Conservation (phyloP, 2,797 vertebrate genomes). For the Aplochiton taeniatus region DNA sequence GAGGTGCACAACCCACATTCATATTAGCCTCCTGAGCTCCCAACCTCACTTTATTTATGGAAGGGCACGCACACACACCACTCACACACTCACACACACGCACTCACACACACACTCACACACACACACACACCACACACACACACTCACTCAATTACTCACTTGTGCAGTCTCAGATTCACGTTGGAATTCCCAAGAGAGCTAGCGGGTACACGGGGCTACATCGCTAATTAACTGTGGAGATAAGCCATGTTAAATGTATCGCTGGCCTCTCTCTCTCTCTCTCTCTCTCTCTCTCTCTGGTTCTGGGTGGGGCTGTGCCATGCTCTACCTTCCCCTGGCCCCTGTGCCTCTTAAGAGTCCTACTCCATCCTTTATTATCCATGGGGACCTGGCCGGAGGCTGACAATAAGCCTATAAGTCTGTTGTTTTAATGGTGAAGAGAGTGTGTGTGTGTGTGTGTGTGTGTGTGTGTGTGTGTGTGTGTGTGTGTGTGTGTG, state of each 20-base stretch:
- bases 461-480: not conserved
- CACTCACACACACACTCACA: no score
- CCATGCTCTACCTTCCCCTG: not conserved
- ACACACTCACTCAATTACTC: not conserved
- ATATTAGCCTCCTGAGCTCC: conserved; percentile 28
- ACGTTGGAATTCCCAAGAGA: conserved; percentile 46
- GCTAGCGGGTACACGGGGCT: conserved; percentile 48
- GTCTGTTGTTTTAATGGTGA: conserved; percentile 67
- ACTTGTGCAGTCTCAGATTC: no score
- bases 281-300: not conserved
- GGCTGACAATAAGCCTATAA: conserved; percentile 64
- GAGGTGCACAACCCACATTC: conserved; percentile 31
- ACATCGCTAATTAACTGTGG: conserved; percentile 62
- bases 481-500: no score
- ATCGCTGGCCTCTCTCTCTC: conserved; percentile 13
- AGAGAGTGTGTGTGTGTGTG: conserved; percentile 42
- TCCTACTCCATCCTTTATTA: conserved; percentile 43
- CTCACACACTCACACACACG: conserved; percentile 28
- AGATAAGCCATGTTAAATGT: conserved; percentile 50
- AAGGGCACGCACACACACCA: conserved; percentile 14
- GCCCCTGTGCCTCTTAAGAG: not conserved
- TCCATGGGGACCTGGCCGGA: conserved; percentile 62
- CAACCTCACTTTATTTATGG: conserved; percentile 31
- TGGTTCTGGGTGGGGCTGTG: not conserved
- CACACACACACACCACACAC: conserved; percentile 25